Base-by-base conservation (phyloP, 2,888 invertebrate genomes). In the Amblyjoppa proteus region DNA sequence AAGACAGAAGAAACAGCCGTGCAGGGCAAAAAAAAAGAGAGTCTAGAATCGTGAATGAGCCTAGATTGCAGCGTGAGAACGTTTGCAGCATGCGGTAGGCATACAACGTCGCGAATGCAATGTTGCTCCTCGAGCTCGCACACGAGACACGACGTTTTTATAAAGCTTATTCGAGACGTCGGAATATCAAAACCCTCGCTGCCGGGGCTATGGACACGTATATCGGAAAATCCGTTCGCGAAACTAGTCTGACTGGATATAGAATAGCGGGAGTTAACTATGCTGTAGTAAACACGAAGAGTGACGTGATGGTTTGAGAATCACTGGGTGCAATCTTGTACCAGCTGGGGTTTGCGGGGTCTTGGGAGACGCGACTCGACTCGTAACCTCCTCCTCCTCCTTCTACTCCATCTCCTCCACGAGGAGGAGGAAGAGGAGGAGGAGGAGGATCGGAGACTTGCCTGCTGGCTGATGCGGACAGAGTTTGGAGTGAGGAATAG, bases 271-370 rank as follows among this genome's bases (percentile, higher is more conserved):
- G 66, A 83, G 75, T 73, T 41, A 64, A 78, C 69, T 64, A 74
- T 68, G 25, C 41, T 13, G 80, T 80, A 61, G 79, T 66, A 75
- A 75, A 78, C 78, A 86, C 82, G 73, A 77, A 79, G 75, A 81
- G 74, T 74, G 80, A 84, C 70, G 79, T 79, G 70, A 75, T 85
- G 78, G 81, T 81, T 84, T 93, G 93, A 91, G 93, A 92, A 90
- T 90, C 93, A 88, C 93, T 93, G 93, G 88, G 89, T 91, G 91
- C 93, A 93, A 94, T 93, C 93, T 92, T 93, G 93, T 93, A 92
- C 91, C 91, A 91, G 92, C 92, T 92, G 93, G 91, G 92, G 92
- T 87, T 93, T 92, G 91, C 90, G 92, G 91, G 91, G 91, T 92
- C 91, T 92, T 89, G 89, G 89, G 89, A 92, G 90, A 91, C 90